A percentile compares a stretch with the other conserved stretches of the same genome.
phyloP scores from a whole-genome alignment of 2,113 vertebrate genomes.

The Oryzias melastigma region DNA sequence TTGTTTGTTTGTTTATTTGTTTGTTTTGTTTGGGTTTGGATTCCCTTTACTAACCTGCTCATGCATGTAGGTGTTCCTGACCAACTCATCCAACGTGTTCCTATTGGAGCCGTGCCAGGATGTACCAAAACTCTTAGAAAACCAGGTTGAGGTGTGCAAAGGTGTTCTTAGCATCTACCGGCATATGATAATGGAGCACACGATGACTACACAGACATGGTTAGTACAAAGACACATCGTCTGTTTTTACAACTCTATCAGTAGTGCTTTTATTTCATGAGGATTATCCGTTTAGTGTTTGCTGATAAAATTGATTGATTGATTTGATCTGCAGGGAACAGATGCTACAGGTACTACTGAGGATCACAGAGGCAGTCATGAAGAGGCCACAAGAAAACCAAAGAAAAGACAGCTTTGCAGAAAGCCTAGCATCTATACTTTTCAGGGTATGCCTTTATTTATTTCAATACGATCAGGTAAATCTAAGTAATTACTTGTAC shows the following conservation, averaged over 20 bases:
- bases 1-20: too few relatives aligned
- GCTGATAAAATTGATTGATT: too few relatives aligned
- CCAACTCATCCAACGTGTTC: slow-evolving; percentile 95
- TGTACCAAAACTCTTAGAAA: slow-evolving; percentile 89
- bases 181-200: slow-evolving; percentile 96
- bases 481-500: too few relatives aligned
- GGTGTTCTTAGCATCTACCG: slow-evolving; percentile 93
- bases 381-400: slow-evolving; percentile 91
- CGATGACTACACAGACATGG: slow-evolving; percentile 94
- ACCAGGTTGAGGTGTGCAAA: slow-evolving; percentile 96
- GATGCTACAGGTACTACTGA: slow-evolving; percentile 93
- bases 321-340: slow-evolving; percentile 85
- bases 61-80: slow-evolving; percentile 89
- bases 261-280: neutral
- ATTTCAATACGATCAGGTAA: neutral
- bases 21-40: neutral
- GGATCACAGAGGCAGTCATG: slow-evolving; percentile 96
- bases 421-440: slow-evolving; percentile 89
- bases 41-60: neutral
- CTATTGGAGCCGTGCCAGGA: slow-evolving; percentile 93
- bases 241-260: neutral
- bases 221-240: slow-evolving; percentile 49
- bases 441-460: slow-evolving; percentile 84
- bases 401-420: slow-evolving; percentile 87
- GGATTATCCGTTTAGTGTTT: too few relatives aligned